phyloP scores from a whole-genome alignment of 2,888 invertebrate species.

The Leptogaster cylindrica region DNA sequence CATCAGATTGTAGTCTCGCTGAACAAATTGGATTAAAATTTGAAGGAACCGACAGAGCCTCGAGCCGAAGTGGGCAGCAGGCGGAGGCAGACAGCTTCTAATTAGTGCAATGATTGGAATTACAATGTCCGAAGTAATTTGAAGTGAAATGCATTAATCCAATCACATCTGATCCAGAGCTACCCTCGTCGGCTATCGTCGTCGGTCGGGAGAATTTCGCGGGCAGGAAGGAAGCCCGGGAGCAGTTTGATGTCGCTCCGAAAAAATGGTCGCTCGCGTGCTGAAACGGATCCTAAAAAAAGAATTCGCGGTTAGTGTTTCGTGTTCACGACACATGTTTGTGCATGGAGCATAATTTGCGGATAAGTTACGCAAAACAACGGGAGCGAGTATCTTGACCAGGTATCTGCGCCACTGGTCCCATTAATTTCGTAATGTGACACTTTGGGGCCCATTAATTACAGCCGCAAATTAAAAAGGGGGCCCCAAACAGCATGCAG shows the following conservation, averaged over 20 bases:
- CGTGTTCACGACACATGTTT: conserved; percentile 3
- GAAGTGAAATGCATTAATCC: neutral
- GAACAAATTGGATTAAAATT: too few relatives aligned
- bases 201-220: neutral
- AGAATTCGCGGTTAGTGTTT: conserved; percentile 3
- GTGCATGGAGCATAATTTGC: neutral
- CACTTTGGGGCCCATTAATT: conserved; percentile 39
- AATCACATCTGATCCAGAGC: neutral
- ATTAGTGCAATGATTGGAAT: conserved; percentile 3
- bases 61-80: too few relatives aligned
- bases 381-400: conserved; percentile 20
- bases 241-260: too few relatives aligned
- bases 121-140: neutral
- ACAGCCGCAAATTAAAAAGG: conserved; percentile 31
- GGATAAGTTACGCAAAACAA: conserved; percentile 31
- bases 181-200: too few relatives aligned
- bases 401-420: conserved; percentile 15
- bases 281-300: neutral
- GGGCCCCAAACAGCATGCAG: neutral
- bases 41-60: too few relatives aligned
- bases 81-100: neutral
- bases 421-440: conserved; percentile 44
- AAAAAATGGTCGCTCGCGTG: conserved; percentile 8
- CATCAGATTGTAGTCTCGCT: too few relatives aligned
- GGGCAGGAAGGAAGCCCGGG: neutral